Evolutionary conservation across 2,888 invertebrate species (phyloP).

Genomic region (Trichopria drosophilae): DNA sequence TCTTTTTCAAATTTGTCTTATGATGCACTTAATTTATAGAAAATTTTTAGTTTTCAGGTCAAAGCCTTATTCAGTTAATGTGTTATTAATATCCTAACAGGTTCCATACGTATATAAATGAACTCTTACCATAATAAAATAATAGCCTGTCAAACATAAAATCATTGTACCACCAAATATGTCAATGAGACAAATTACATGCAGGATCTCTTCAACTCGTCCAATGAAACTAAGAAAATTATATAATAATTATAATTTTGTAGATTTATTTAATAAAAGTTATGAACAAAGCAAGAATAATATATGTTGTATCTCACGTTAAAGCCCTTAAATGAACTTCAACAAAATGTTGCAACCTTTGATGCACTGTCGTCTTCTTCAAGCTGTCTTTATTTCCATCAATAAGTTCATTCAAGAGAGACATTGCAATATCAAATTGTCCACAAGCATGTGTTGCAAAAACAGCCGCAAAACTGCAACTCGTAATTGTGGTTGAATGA

Average conservation of each 20-base stretch:
- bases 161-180: slow-evolving; percentile 30
- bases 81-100: too few relatives aligned
- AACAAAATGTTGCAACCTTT: neutral
- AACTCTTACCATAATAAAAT: slow-evolving; percentile 33
- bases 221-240: slow-evolving; percentile 21
- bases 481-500: slow-evolving; percentile 36
- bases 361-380: neutral
- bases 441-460: slow-evolving; percentile 41
- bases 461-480: slow-evolving; percentile 37
- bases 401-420: slow-evolving; percentile 28
- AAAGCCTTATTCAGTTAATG: too few relatives aligned
- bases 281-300: neutral
- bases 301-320: slow-evolving; percentile 10
- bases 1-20: too few relatives aligned
- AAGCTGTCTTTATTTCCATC: slow-evolving; percentile 27
- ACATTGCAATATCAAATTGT: slow-evolving; percentile 33
- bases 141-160: slow-evolving; percentile 35
- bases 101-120: too few relatives aligned
- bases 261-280: too few relatives aligned
- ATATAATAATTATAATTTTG: too few relatives aligned
- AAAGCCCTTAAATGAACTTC: too few relatives aligned
- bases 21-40: too few relatives aligned
- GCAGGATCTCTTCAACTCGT: slow-evolving; percentile 24
- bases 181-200: slow-evolving; percentile 33
- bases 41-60: too few relatives aligned